Conservation (phyloP, 2,888 invertebrate species). For the Hydroisotoma schaefferi region DNA sequence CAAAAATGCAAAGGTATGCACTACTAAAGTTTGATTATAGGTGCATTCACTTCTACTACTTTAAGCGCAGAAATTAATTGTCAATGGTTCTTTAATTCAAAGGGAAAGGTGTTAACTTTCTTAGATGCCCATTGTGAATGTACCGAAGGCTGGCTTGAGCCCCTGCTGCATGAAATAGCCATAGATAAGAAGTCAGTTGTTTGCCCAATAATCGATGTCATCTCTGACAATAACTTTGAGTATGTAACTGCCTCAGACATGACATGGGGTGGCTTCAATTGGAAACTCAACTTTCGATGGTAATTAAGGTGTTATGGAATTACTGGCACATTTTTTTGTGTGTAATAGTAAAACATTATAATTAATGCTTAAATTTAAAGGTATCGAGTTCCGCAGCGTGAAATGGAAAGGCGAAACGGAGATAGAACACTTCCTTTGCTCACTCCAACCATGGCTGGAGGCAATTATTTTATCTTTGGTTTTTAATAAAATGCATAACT, state of each 20-base stretch:
- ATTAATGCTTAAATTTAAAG: slow-evolving; percentile 54
- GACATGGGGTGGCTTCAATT: slow-evolving; percentile 97
- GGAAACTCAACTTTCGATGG: slow-evolving; percentile 96
- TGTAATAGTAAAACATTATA: neutral
- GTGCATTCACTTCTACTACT: too few relatives aligned
- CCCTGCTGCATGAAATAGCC: slow-evolving; percentile 84
- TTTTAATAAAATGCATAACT: slow-evolving; percentile 55
- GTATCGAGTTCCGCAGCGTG: slow-evolving; percentile 96
- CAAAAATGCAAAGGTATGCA: slow-evolving; percentile 61
- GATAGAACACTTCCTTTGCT: slow-evolving; percentile 88
- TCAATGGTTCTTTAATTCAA: slow-evolving; percentile 49
- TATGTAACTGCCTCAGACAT: slow-evolving; percentile 98
- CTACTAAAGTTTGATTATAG: neutral
- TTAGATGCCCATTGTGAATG: slow-evolving; percentile 98
- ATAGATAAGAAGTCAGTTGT: slow-evolving; percentile 90
- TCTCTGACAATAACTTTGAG: slow-evolving; percentile 97
- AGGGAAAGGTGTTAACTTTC: slow-evolving; percentile 90
- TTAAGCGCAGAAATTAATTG: neutral
- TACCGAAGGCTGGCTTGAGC: slow-evolving; percentile 98
- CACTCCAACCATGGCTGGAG: slow-evolving; percentile 98
- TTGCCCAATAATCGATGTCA: slow-evolving; percentile 98
- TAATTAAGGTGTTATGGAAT: slow-evolving; percentile 53
- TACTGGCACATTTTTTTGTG: slow-evolving; percentile 1
- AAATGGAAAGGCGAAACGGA: slow-evolving; percentile 87
- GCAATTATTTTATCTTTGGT: too few relatives aligned